Percentiles rank a stretch among this genome's conserved stretches.
These are phyloP conservation scores for Pseudorasbora parva DNA, from an alignment of 2,113 vertebrate genomes.

Conservation along the genomic window DNA sequence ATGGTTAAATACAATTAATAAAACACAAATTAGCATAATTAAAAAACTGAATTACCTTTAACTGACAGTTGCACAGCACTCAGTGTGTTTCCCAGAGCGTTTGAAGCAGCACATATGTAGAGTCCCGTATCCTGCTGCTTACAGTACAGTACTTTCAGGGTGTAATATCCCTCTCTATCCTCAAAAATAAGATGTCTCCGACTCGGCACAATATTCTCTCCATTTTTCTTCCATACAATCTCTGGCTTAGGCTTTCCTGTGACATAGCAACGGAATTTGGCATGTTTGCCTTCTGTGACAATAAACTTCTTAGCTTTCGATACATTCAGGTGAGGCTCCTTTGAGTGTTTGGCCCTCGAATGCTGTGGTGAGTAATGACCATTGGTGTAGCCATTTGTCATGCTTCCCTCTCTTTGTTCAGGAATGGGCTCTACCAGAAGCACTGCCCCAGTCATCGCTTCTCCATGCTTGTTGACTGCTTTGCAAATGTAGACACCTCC, in stretches of 20 bases:
- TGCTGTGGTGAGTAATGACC: conserved; percentile 63
- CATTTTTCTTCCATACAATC: conserved; percentile 93
- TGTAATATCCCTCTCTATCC: conserved; percentile 93
- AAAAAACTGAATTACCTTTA: conserved; percentile 81
- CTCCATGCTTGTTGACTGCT: conserved; percentile 78
- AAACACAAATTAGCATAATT: neutral
- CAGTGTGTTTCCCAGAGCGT: conserved; percentile 89
- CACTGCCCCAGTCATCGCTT: conserved; percentile 84
- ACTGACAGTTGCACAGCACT: conserved; percentile 90
- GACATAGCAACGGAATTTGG: conserved; percentile 94
- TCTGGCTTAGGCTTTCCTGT: conserved; percentile 96
- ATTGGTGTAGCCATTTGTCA: conserved; percentile 52
- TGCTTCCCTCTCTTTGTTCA: conserved; percentile 49
- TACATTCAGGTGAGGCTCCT: conserved; percentile 55
- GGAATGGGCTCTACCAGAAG: conserved; percentile 82
- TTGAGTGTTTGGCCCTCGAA: conserved; percentile 40
- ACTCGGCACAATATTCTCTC: conserved; percentile 72
- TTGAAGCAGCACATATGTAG: conserved; percentile 91
- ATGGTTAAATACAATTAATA: neutral
- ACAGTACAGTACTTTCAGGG: conserved; percentile 95
- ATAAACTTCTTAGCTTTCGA: conserved; percentile 85
- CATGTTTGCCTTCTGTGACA: conserved; percentile 90
- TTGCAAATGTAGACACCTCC: conserved; percentile 91
- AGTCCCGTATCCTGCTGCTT: conserved; percentile 88
- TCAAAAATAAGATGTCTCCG: conserved; percentile 90